Evolutionary conservation across 2,113 vertebrate species (phyloP).

Genomic region (Ochotona princeps): DNA sequence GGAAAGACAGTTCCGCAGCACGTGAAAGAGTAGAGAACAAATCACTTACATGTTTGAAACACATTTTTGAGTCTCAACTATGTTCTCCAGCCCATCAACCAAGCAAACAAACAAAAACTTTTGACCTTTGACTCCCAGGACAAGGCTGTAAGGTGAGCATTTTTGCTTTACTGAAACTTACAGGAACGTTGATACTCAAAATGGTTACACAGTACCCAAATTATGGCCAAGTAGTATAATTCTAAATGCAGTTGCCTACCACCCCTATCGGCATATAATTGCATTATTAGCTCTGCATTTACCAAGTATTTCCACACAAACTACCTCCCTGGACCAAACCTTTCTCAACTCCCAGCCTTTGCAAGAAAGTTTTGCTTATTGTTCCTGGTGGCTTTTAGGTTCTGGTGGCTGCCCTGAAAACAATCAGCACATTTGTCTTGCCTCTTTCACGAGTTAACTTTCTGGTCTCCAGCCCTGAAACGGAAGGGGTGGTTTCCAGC

Average conservation of each 20-base stretch:
- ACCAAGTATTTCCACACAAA: background rate
- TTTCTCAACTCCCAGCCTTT: background rate
- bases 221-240: background rate
- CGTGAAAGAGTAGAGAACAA: background rate
- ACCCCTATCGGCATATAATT: background rate
- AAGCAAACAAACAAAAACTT: background rate
- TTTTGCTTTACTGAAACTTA: background rate
- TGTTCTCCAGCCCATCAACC: background rate
- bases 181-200: background rate
- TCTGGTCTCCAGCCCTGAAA: background rate
- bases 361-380: background rate
- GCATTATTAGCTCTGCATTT: background rate
- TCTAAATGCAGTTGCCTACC: background rate
- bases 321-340: background rate
- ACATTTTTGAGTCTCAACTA: background rate
- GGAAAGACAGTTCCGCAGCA: background rate
- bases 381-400: background rate
- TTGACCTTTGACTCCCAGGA: slow-evolving; percentile 20
- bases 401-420: background rate
- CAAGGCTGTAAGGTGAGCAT: background rate
- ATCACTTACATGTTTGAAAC: background rate
- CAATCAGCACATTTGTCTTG: background rate
- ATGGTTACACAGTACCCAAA: background rate
- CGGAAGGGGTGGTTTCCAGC: background rate
- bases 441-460: background rate